Evolutionary conservation across 2,113 vertebrate genomes (phyloP).

Genomic region (pig (Sus scrofa)): DNA sequence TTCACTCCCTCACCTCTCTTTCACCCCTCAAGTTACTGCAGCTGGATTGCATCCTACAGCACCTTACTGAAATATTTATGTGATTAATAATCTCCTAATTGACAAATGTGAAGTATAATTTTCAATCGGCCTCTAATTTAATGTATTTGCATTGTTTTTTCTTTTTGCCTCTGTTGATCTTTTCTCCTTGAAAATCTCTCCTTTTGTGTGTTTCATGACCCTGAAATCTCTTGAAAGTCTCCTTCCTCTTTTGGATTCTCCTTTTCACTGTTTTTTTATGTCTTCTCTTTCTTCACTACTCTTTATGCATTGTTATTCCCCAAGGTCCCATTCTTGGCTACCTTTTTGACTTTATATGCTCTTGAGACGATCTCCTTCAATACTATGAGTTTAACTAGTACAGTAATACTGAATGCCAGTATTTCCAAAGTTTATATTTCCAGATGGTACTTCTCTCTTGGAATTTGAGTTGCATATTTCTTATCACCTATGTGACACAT

Average conservation of each 20-base stretch:
- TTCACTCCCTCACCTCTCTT: neutral
- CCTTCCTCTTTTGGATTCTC: constrained; percentile 15
- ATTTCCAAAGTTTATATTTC: constrained; percentile 60
- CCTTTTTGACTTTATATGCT: constrained; percentile 22
- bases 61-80: neutral
- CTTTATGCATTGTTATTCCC: neutral
- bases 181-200: constrained; percentile 32
- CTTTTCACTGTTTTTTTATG: constrained; percentile 2
- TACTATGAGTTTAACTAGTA: neutral
- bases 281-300: neutral
- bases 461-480: constrained; percentile 51
- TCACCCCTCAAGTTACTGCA: neutral
- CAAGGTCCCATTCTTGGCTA: neutral
- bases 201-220: neutral
- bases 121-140: constrained; percentile 41
- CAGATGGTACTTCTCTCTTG: constrained; percentile 34
- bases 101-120: neutral
- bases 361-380: constrained; percentile 31
- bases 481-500: neutral
- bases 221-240: neutral
- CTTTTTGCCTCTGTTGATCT: neutral
- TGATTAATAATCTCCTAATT: constrained; percentile 50
- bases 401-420: neutral
- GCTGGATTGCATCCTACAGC: neutral
- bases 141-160: neutral